Evolutionary conservation across 2,888 invertebrate species (phyloP).

Genomic region (Conomelus anceps): DNA sequence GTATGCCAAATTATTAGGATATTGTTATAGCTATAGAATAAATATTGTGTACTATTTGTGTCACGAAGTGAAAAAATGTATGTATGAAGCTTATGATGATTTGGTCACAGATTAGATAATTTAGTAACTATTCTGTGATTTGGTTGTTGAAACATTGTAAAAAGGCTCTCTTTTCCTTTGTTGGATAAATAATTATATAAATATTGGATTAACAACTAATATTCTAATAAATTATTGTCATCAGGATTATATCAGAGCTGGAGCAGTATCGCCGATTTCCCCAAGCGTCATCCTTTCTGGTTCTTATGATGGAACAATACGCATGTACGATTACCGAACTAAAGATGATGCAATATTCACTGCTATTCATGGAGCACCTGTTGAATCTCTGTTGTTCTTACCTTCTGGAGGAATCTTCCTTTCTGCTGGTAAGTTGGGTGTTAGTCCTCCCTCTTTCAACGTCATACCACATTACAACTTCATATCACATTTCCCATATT

Average conservation of each 20-base stretch:
- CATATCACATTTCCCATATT: too few species aligned
- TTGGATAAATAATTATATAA: neutral
- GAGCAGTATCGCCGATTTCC: slow-evolving; percentile 68
- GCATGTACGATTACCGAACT: slow-evolving; percentile 79
- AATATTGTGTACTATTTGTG: too few species aligned
- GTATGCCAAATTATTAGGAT: too few species aligned
- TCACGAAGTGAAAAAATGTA: too few species aligned
- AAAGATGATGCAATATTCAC: slow-evolving; percentile 56
- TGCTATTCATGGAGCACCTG: slow-evolving; percentile 81
- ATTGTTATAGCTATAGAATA: too few species aligned
- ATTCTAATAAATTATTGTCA: neutral
- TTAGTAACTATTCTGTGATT: neutral
- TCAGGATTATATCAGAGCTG: slow-evolving; percentile 77
- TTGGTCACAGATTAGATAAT: too few species aligned
- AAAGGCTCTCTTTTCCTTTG: neutral
- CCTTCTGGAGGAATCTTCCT: slow-evolving; percentile 86
- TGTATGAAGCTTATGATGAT: too few species aligned
- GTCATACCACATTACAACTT: too few species aligned
- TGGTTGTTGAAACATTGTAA: neutral
- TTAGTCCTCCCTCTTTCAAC: neutral
- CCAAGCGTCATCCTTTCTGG: slow-evolving; percentile 74
- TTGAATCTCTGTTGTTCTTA: slow-evolving; percentile 80
- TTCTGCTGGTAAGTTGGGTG: slow-evolving; percentile 68
- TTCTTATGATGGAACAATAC: slow-evolving; percentile 81
- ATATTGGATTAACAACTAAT: neutral